Evolutionary conservation across 2,797 vertebrate species (phyloP), one percentile per base, ranked within the genome.

Genomic region (Hyperoplus lanceolatus): DNA sequence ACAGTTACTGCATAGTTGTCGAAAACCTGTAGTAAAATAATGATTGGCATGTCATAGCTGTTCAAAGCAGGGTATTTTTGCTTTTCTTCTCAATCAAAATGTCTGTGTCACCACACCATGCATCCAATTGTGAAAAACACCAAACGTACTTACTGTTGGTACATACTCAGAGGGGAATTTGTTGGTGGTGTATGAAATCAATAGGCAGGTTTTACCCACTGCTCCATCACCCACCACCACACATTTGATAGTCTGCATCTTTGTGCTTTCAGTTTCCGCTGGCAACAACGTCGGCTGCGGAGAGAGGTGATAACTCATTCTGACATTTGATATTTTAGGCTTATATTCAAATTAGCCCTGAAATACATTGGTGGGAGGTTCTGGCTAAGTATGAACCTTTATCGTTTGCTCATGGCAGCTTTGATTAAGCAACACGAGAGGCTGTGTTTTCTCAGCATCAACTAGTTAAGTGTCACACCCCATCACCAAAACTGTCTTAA

Each of bases 101-200:
- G 38, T 70, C 2, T 51, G 39, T 45, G 29, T 29, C 29, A 29
- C 29, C 29, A 29, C n/a, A 55, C 0, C 3, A 60, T 7, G 8
- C 4, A 73, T 14, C 10, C 2, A 8, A 36, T 18, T 68, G 38
- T 21, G 6, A 59, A 66, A 66, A 7, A 66, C 43, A 14, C 3
- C 1, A 56, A 48, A 9, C 4, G 0, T 9, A 81, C 95, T 95
- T 90, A 96, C 96, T 89, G 95, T 96, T 3, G 95, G 95, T 72
- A 96, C 95, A 69, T 96, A 96, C 84, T 96, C 95, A 62, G 96
- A 96, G 53, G 95, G 95, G 83, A 96, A 96, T 83, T 96, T 96
- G 89, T 96, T 96, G 79, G 96, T 96, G 71, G 95, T 96, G 85
- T 96, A 96, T 8, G 96, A 96, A 86, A 95, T 96, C 92, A 96